Conservation (phyloP, 2,797 vertebrate species). For the Phyllotis vaccarum region DNA sequence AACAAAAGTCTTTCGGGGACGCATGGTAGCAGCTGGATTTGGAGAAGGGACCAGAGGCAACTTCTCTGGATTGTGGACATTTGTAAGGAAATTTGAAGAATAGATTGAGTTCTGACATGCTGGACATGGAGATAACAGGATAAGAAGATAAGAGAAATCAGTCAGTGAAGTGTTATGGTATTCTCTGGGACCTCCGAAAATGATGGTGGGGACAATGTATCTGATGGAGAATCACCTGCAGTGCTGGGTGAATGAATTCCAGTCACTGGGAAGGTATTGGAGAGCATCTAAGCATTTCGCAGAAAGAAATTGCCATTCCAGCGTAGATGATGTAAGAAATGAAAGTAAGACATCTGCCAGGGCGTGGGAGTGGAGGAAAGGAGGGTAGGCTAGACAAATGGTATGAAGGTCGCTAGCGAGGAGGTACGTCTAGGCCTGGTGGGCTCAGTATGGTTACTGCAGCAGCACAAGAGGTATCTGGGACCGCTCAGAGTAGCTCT, state of each 20-base stretch:
- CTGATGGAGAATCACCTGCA: not conserved
- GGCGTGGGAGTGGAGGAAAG: not conserved
- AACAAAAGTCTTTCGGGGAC: accelerated
- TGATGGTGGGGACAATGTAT: not conserved
- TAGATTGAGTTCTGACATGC: not conserved
- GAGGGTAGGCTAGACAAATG: accelerated
- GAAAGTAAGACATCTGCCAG: not conserved
- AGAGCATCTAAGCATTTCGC: not conserved
- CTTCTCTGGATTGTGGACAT: not conserved
- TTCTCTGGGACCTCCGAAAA: not conserved
- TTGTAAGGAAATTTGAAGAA: not conserved
- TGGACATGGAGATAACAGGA: not conserved
- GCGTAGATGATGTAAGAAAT: not conserved
- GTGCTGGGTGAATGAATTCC: not conserved
- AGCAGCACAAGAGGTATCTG: not conserved
- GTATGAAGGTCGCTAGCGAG: not conserved
- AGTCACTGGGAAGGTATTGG: not conserved
- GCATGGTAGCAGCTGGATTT: not conserved
- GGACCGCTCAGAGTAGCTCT: not conserved
- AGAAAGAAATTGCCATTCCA: not conserved
- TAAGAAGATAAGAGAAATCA: not conserved
- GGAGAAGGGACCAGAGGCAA: not conserved
- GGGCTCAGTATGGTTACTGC: not conserved
- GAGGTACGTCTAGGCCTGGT: not conserved
- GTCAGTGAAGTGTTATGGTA: not conserved